Base-by-base conservation (phyloP, 2,888 invertebrate genomes). In the Dolichopus griseipennis region DNA sequence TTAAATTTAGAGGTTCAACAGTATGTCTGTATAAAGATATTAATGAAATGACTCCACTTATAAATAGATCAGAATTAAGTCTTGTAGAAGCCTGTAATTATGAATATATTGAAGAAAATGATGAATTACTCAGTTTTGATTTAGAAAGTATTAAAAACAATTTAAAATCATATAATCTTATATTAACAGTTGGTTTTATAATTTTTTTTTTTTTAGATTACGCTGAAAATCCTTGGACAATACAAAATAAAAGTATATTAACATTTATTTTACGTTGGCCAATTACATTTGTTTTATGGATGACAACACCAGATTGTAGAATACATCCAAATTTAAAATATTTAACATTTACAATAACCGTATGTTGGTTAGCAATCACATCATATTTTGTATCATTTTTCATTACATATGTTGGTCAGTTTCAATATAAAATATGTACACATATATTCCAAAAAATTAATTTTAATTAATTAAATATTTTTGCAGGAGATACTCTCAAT, bases 321-420 rank as follows among this genome's bases (percentile, higher is more conserved):
- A 85, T 86, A 68, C 82, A 83, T 70, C 85, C 83, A 0, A 82
- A 82, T 21, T 81, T 89, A 27, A 90, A 86, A 74, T 83, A 87
- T 0, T 71, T 89, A 0, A 91, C 93, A 0, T 93, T 95, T 76
- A 69, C 86, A 10, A 89, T 93, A 88, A 92, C 92, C 75, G 85
- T 93, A 68, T 81, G 88, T 0, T 95, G 93, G 92, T 91, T 95
- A 71, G 91, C 90, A 0, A 80, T 84, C 1, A 86, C 91, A 8
- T 91, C 93, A 0, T 95, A 94, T 77, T 72, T 92, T n/a, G 89
- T 91, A 64, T 90, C 93, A 27, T 95, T 93, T 92, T 87, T 92
- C 76, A 92, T 93, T 68, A 89, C 93, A 68, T 84, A 88, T 64
- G 84, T 93, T 69, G 93, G 93, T 92, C 82, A 76, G 77, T 74